phyloP scores from a whole-genome alignment of 1,140 invertebrate genomes.

The Papilio machaon region DNA sequence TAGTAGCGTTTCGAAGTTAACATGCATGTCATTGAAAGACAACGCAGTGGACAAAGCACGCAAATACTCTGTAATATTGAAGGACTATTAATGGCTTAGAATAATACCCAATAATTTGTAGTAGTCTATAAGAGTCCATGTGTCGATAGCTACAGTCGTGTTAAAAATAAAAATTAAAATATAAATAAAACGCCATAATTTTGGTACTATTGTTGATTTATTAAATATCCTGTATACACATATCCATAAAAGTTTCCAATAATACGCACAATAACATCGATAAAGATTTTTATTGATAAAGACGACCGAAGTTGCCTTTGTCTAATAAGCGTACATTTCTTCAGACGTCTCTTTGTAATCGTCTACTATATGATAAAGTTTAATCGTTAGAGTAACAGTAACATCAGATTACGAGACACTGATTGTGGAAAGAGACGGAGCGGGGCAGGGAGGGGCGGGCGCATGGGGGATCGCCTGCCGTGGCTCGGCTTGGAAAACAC shows the following conservation, averaged over 20 bases:
- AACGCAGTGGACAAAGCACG: no score
- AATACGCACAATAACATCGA: conserved; percentile 69
- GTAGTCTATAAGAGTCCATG: not conserved
- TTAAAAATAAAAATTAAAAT: not conserved
- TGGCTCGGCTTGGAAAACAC: conserved; percentile 66
- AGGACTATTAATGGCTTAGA: no score
- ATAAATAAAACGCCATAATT: conserved; percentile 1
- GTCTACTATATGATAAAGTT: conserved; percentile 75
- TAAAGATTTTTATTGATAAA: conserved; percentile 80
- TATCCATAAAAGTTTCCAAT: conserved; percentile 44
- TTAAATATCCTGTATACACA: conserved; percentile 23
- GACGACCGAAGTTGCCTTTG: conserved; percentile 65
- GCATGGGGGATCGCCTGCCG: conserved; percentile 60
- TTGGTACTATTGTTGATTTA: conserved; percentile 17
- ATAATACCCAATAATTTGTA: not conserved
- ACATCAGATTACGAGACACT: conserved; percentile 78
- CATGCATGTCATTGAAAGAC: no score
- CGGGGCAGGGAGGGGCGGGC: conserved; percentile 54
- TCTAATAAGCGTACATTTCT: conserved; percentile 80
- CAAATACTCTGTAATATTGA: no score
- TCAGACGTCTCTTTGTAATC: conserved; percentile 67
- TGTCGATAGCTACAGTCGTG: not conserved
- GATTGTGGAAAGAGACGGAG: conserved; percentile 67
- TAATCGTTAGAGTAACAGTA: conserved; percentile 67
- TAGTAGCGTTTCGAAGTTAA: no score